Percentiles rank a stretch among this genome's conserved stretches.
phyloP scores from a whole-genome alignment of 92 coral and sea anemone species.

The Zoanthus solanderi region DNA sequence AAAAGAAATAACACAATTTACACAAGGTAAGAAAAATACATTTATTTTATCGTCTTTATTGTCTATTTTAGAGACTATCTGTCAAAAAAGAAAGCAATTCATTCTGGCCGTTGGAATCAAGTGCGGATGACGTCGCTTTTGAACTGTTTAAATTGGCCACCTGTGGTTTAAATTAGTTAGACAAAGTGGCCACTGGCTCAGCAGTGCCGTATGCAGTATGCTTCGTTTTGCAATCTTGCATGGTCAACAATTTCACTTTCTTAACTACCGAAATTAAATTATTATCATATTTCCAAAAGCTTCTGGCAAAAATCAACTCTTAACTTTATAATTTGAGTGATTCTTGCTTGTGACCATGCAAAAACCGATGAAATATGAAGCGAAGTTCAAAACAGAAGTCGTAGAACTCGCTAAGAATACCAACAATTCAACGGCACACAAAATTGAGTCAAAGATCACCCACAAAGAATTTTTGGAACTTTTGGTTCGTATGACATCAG shows the following conservation, averaged over 20 bases:
- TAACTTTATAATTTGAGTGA: too few relatives aligned
- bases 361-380: background rate
- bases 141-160: too few relatives aligned
- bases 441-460: background rate
- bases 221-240: background rate
- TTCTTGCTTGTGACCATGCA: background rate
- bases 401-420: background rate
- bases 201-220: background rate
- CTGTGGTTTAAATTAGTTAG: background rate
- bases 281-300: background rate
- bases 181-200: background rate
- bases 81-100: too few relatives aligned
- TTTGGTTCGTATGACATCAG: too few relatives aligned
- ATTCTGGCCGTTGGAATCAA: too few relatives aligned
- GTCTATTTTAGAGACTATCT: too few relatives aligned
- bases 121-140: too few relatives aligned
- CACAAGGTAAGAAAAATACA: too few relatives aligned
- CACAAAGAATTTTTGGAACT: background rate
- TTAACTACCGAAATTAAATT: background rate
- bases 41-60: too few relatives aligned
- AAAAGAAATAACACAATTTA: too few relatives aligned
- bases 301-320: background rate
- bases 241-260: background rate
- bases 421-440: background rate
- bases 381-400: background rate